Base-by-base conservation (phyloP, 2,888 invertebrate species). In the Plebejus anna region DNA sequence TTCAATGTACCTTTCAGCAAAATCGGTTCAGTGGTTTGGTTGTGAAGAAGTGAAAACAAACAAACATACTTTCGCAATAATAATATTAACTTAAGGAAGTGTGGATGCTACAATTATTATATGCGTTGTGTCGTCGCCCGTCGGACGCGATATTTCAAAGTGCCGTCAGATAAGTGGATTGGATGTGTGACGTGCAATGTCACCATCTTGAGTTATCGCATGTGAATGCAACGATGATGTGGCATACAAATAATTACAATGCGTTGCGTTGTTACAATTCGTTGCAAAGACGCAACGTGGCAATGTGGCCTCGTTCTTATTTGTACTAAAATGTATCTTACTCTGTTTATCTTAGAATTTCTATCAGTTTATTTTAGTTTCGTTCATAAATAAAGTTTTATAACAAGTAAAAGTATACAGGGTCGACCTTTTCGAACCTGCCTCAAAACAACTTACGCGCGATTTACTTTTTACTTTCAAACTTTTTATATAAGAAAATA, bases 381-480 rank as follows among this genome's bases (percentile, higher is more conserved):
- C 59, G 22, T 59, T 22, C 59, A 22, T 61, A 28, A 61, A 61
- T 61, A 61, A 61, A 61, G 28, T 61, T 61, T 61, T 28, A 61
- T 28, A 61, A 61, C 28, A 28, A 61, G 61, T 61, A 61, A 61
- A 61, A 61, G 11, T 9, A 61, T 28, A 61, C 28, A 61, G 61
- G 61, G 61, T 28, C 61, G 28, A 61, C 61, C 61, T 61, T 61
- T 61, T 61, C 61, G 28, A 61, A 61, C 61, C 28, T 61, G 28
- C 28, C 61, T 61, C 61, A 11, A 11, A 61, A 61, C 61, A 61
- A 61, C 61, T 61, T 28, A 28, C 28, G 28, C 61, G 61, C 61
- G 61, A 61, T 61, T 61, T 61, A 61, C 28, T 61, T 61, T 61
- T 61, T 61, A 61, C 28, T 61, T 61, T 61, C 61, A 4, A 61